phyloP scores from a whole-genome alignment of 2,113 vertebrate genomes.

The Cavia porcellus region DNA sequence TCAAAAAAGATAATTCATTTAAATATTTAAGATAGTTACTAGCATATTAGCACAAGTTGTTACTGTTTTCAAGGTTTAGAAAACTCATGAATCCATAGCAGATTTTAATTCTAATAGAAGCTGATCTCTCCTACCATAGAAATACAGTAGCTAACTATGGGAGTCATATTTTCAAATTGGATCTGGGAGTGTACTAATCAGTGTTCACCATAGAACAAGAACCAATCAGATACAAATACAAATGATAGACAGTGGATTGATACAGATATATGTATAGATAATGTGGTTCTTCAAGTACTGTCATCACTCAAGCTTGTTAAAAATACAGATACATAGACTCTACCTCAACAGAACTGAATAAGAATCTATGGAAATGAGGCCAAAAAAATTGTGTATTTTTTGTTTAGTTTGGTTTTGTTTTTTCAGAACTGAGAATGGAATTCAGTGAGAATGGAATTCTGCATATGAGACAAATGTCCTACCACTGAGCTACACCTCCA shows the following conservation, averaged over 20 bases:
- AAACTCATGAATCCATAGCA: conserved; percentile 17
- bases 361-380: background rate
- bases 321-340: background rate
- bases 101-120: conserved; percentile 24
- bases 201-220: conserved; percentile 19
- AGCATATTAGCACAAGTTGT: background rate
- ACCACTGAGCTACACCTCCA: background rate
- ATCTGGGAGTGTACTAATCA: background rate
- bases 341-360: conserved; percentile 30
- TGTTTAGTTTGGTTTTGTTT: background rate
- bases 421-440: background rate
- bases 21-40: conserved; percentile 48
- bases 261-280: background rate
- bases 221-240: background rate
- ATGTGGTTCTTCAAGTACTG: background rate
- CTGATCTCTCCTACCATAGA: background rate
- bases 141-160: background rate
- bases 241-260: background rate
- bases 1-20: conserved; percentile 34
- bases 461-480: background rate
- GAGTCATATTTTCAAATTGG: conserved; percentile 13
- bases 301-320: background rate
- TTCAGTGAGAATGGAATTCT: background rate
- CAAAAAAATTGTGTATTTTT: background rate
- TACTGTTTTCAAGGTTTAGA: conserved; percentile 37